A percentile compares a stretch with the other conserved stretches of the same genome.
Evolutionary conservation across 2,113 vertebrate genomes (phyloP).

Genomic region (Dendrocopos noguchii): DNA sequence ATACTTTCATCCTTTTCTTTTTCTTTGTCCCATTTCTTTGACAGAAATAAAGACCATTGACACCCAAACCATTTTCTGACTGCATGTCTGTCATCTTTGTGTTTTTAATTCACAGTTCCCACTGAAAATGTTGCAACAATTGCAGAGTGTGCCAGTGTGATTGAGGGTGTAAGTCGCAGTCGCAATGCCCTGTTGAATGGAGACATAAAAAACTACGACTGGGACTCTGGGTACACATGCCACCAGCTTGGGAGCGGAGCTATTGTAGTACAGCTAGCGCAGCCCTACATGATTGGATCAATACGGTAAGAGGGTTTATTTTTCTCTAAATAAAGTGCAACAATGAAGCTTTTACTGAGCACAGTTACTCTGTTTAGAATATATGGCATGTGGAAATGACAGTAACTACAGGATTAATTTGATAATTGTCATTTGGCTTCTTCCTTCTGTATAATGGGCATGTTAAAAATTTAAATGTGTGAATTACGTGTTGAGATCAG

Average conservation of each 20-base stretch:
- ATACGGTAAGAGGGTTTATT: constrained; percentile 80
- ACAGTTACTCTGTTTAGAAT: constrained; percentile 8
- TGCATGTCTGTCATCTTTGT: background rate
- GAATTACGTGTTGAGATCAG: background rate
- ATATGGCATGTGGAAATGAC: background rate
- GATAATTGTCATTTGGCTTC: background rate
- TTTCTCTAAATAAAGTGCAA: background rate
- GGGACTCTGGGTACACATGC: constrained; percentile 98
- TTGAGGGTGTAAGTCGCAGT: constrained; percentile 96
- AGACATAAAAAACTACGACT: constrained; percentile 97
- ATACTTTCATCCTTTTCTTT: background rate
- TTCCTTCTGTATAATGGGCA: background rate
- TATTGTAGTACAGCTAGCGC: constrained; percentile 95
- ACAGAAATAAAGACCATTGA: background rate
- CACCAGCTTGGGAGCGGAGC: constrained; percentile 97
- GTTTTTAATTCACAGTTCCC: constrained; percentile 84
- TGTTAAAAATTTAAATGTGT: constrained; percentile 1
- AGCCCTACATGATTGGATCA: constrained; percentile 92
- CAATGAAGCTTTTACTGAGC: background rate
- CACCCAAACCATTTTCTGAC: background rate
- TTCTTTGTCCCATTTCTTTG: background rate
- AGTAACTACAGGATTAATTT: background rate
- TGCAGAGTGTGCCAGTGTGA: constrained; percentile 90
- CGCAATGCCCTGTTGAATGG: constrained; percentile 95
- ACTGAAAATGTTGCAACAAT: constrained; percentile 93